phyloP scores from a whole-genome alignment of 2,797 vertebrate genomes.

The Chelonia mydas region DNA sequence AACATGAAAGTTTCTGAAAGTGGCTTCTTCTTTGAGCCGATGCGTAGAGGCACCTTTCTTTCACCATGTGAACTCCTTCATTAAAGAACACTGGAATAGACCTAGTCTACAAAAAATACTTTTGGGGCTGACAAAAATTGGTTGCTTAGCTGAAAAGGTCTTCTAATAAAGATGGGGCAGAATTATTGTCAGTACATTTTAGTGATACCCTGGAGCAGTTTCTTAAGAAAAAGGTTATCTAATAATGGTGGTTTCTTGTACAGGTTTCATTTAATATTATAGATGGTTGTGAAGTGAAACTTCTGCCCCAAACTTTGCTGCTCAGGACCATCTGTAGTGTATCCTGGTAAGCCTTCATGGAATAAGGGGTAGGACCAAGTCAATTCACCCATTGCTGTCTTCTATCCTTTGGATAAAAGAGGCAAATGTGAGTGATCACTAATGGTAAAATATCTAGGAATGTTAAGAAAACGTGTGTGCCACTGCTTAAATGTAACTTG shows the following conservation, averaged over 20 bases:
- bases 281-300: background rate
- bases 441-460: background rate
- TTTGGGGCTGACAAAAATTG: too few species aligned
- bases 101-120: too few species aligned
- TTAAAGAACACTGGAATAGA: too few species aligned
- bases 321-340: background rate
- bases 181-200: background rate
- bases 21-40: background rate
- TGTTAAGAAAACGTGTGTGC: background rate
- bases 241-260: background rate
- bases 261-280: background rate
- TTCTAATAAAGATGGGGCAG: too few species aligned
- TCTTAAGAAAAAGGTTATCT: background rate
- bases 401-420: background rate
- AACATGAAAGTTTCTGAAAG: rapidly evolving
- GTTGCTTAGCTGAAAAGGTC: too few species aligned
- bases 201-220: background rate
- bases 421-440: background rate
- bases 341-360: background rate
- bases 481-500: background rate
- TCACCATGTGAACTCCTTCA: too few species aligned
- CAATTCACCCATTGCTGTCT: background rate
- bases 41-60: rapidly evolving
- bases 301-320: background rate
- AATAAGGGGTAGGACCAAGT: background rate